These are phyloP conservation scores for Neofelis nebulosa DNA, from an alignment of 2,113 vertebrate species.

Conservation along the genomic window DNA sequence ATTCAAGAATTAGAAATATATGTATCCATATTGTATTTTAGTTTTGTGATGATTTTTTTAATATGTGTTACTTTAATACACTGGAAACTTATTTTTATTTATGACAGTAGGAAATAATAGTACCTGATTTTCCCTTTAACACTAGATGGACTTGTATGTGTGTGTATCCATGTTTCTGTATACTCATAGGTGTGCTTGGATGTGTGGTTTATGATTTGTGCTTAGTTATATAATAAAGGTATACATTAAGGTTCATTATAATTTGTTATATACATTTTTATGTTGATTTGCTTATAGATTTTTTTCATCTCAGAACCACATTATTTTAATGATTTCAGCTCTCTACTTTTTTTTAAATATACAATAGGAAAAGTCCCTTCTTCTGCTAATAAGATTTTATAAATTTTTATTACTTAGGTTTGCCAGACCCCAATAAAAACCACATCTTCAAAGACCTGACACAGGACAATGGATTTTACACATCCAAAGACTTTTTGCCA, in stretches of 20 bases:
- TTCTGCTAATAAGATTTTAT: constrained; percentile 33
- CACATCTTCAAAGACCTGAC: constrained; percentile 89
- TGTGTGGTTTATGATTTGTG: background rate
- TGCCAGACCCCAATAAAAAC: constrained; percentile 93
- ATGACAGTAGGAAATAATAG: background rate
- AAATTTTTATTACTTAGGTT: constrained; percentile 84
- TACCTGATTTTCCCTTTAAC: background rate
- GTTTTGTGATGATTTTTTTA: background rate
- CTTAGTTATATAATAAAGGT: background rate
- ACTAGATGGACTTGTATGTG: background rate
- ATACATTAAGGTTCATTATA: background rate
- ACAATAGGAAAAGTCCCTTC: background rate
- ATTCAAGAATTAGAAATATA: background rate
- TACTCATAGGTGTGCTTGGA: background rate
- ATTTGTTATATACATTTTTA: background rate
- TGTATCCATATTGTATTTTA: background rate
- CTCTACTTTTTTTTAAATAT: background rate
- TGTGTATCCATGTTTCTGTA: background rate
- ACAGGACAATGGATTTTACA: constrained; percentile 92
- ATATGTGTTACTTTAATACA: background rate
- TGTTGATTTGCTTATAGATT: background rate
- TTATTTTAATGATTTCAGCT: background rate
- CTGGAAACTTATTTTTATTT: background rate
- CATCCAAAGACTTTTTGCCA: constrained; percentile 94
- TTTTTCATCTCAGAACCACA: background rate